phyloP scores from a whole-genome alignment of 2,888 invertebrate genomes.

The Agrochola lota region DNA sequence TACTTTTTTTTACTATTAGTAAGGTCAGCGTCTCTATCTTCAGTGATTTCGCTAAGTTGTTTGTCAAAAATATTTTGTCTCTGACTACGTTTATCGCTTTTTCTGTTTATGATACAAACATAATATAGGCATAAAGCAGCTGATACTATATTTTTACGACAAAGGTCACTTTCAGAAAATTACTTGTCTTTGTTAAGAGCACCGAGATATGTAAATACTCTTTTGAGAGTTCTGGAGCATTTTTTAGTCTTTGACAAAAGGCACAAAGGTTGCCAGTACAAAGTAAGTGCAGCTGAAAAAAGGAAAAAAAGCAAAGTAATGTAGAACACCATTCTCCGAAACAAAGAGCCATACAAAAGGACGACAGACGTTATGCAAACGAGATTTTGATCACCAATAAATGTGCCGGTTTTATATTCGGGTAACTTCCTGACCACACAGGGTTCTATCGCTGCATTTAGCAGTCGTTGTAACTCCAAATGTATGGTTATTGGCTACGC shows the following conservation, averaged over 20 bases:
- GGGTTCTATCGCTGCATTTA: slow-evolving; percentile 55
- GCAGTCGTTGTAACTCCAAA: slow-evolving; percentile 45
- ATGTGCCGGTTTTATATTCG: slow-evolving; percentile 44
- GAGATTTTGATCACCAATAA: slow-evolving; percentile 50
- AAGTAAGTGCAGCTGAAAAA: slow-evolving; percentile 52
- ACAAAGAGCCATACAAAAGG: slow-evolving; percentile 39
- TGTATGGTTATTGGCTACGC: slow-evolving; percentile 60
- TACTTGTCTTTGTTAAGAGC: slow-evolving; percentile 39
- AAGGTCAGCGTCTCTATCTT: slow-evolving; percentile 30
- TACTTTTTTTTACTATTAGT: slow-evolving; percentile 48
- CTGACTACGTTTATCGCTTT: slow-evolving; percentile 41
- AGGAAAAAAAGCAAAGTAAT: slow-evolving; percentile 15
- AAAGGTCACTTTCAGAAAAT: slow-evolving; percentile 49
- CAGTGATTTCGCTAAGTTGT: slow-evolving; percentile 52
- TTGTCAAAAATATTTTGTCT: slow-evolving; percentile 50
- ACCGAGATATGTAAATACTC: slow-evolving; percentile 40
- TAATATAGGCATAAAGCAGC: slow-evolving; percentile 23
- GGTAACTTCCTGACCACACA: slow-evolving; percentile 45
- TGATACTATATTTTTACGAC: slow-evolving; percentile 49
- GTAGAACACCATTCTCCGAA: slow-evolving; percentile 24
- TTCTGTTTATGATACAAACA: slow-evolving; percentile 26
- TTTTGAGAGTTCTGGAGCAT: slow-evolving; percentile 38
- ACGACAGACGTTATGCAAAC: slow-evolving; percentile 49
- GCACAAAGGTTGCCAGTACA: slow-evolving; percentile 36
- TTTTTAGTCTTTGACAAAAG: slow-evolving; percentile 45